A percentile compares a stretch with the other conserved stretches of the same genome.
phyloP scores from a whole-genome alignment of 2,888 invertebrate genomes.

The Disparrhopalites patrizii region DNA sequence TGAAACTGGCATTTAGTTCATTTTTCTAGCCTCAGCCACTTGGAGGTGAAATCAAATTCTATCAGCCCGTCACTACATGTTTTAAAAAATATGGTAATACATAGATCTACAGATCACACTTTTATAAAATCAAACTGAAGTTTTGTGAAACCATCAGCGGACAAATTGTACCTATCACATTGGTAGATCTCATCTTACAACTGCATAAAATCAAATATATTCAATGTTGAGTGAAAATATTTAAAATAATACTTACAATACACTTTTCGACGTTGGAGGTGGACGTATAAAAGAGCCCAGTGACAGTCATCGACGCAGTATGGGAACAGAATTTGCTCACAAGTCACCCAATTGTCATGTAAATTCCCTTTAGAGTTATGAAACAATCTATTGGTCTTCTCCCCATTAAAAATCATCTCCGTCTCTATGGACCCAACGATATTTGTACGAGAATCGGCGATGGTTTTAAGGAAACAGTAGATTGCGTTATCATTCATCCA shows the following conservation, averaged over 20 bases:
- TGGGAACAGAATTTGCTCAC: neutral
- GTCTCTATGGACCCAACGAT: neutral
- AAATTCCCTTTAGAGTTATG: neutral
- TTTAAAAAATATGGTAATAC: too few species aligned
- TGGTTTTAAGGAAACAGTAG: neutral
- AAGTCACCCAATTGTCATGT: neutral
- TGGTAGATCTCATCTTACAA: too few species aligned
- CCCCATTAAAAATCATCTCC: neutral
- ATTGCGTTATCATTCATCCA: conserved; percentile 5
- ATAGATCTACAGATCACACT: too few species aligned
- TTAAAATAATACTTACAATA: conserved; percentile 5
- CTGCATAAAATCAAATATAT: too few species aligned
- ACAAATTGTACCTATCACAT: too few species aligned
- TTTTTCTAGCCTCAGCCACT: too few species aligned
- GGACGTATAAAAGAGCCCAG: neutral
- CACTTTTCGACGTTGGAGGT: neutral
- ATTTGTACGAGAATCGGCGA: neutral
- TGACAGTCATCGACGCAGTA: conserved; percentile 2
- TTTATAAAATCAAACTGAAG: too few species aligned
- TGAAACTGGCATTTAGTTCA: too few species aligned
- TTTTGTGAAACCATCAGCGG: too few species aligned
- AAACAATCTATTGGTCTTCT: neutral
- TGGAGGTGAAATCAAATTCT: too few species aligned
- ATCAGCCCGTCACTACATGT: too few species aligned
- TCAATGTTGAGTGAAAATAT: too few species aligned